Conservation (phyloP, 2,113 vertebrate species). For the Recurvirostra avosetta region DNA sequence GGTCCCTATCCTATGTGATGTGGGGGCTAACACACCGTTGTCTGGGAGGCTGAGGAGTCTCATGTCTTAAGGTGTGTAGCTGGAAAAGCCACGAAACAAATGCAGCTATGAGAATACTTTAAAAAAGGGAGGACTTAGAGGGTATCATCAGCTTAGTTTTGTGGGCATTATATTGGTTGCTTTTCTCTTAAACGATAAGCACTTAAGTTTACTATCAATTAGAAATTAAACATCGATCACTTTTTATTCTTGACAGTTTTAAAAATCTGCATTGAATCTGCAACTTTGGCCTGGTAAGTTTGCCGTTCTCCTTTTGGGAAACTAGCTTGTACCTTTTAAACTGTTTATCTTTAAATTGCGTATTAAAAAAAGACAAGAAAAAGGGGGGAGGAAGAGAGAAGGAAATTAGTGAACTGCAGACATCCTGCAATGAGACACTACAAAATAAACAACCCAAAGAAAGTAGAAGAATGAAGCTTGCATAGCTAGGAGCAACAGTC, state of each 20-base stretch:
- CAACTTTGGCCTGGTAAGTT: slow-evolving; percentile 26
- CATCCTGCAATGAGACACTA: not conserved
- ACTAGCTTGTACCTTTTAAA: not conserved
- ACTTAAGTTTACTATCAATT: not conserved
- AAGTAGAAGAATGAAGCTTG: not conserved
- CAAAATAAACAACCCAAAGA: not conserved
- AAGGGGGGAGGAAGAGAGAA: not conserved
- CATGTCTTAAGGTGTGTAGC: not conserved
- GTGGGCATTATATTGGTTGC: not conserved
- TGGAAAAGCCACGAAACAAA: not conserved
- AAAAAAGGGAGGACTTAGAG: not conserved
- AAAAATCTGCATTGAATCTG: not conserved
- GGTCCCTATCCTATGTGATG: not conserved
- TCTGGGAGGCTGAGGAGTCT: not conserved
- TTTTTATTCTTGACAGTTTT: slow-evolving; percentile 40
- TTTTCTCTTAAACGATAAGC: slow-evolving; percentile 10
- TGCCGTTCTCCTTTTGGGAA: not conserved
- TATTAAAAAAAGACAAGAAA: not conserved
- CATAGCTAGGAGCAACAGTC: not conserved
- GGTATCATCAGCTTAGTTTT: not conserved
- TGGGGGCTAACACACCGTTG: not conserved
- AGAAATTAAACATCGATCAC: not conserved
- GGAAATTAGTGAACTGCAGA: not conserved
- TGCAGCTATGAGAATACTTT: not conserved
- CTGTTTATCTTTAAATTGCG: not conserved